Conservation (phyloP, 2,113 vertebrate genomes). For the Ciconia stormi region DNA sequence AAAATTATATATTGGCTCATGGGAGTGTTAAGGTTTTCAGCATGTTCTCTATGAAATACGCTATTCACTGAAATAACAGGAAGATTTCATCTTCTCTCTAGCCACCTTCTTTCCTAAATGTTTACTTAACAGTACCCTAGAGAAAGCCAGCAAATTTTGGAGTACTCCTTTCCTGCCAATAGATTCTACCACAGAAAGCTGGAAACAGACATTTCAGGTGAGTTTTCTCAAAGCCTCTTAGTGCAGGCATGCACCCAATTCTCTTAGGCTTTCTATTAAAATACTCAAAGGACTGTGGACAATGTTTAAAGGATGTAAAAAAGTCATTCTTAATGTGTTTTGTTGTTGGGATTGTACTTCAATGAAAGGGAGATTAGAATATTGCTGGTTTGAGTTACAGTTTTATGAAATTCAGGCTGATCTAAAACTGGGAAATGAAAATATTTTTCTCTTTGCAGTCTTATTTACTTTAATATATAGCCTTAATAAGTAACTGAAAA, state of each 20-base stretch:
- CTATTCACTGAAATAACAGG: not conserved
- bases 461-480: constrained; percentile 53
- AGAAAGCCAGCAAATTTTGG: not conserved
- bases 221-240: not conserved
- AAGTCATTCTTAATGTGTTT: not conserved
- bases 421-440: not conserved
- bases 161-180: not conserved
- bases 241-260: not conserved
- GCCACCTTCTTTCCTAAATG: not conserved
- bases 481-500: constrained; percentile 41
- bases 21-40: not conserved
- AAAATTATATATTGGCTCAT: not conserved
- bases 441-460: not conserved
- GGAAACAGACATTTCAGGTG: not conserved
- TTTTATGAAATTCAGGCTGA: not conserved
- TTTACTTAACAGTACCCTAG: not conserved
- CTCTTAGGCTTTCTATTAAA: not conserved
- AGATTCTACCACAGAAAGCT: not conserved
- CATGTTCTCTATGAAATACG: not conserved
- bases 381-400: not conserved
- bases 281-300: not conserved
- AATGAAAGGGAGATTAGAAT: not conserved
- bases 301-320: not conserved
- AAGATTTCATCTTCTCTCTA: not conserved
- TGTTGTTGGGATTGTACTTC: not conserved